Percentiles rank a stretch among this genome's conserved stretches.
Conservation (phyloP, 2,797 vertebrate genomes). For the Typhlichthys eigenmanni region DNA sequence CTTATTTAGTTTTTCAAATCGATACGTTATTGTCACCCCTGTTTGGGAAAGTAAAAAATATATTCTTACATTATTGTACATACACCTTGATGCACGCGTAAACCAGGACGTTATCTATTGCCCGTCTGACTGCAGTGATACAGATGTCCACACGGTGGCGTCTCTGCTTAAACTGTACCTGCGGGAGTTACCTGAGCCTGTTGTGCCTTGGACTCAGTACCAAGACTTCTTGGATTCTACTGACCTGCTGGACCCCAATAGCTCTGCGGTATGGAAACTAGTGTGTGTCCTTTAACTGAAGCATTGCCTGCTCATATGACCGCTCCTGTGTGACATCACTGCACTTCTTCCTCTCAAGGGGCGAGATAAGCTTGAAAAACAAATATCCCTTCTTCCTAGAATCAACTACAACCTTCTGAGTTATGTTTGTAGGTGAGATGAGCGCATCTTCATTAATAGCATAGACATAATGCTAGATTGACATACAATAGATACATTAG, state of each 20-base stretch:
- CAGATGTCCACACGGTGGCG: slow-evolving; percentile 96
- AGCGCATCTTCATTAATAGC: background rate
- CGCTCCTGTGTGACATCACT: background rate
- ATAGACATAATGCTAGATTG: background rate
- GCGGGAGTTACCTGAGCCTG: slow-evolving; percentile 91
- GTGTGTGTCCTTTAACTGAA: background rate
- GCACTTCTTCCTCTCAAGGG: slow-evolving; percentile 74
- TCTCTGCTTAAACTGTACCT: slow-evolving; percentile 95
- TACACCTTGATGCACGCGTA: too few species aligned
- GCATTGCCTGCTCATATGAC: background rate
- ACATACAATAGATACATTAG: too few species aligned
- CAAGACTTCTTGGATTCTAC: slow-evolving; percentile 91
- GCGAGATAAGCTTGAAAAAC: slow-evolving; percentile 81
- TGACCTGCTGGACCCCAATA: slow-evolving; percentile 68
- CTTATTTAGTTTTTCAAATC: background rate
- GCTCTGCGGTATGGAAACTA: slow-evolving; percentile 69
- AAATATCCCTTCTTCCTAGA: slow-evolving; percentile 85
- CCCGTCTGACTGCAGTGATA: slow-evolving; percentile 80
- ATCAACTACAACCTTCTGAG: slow-evolving; percentile 93
- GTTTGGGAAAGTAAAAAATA: too few species aligned
- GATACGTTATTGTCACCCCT: too few species aligned
- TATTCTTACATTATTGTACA: too few species aligned
- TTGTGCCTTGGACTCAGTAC: slow-evolving; percentile 93
- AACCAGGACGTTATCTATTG: background rate
- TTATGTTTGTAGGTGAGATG: slow-evolving; percentile 88